Conservation (phyloP, 2,797 vertebrate species). For the Danio jaintianensis region DNA sequence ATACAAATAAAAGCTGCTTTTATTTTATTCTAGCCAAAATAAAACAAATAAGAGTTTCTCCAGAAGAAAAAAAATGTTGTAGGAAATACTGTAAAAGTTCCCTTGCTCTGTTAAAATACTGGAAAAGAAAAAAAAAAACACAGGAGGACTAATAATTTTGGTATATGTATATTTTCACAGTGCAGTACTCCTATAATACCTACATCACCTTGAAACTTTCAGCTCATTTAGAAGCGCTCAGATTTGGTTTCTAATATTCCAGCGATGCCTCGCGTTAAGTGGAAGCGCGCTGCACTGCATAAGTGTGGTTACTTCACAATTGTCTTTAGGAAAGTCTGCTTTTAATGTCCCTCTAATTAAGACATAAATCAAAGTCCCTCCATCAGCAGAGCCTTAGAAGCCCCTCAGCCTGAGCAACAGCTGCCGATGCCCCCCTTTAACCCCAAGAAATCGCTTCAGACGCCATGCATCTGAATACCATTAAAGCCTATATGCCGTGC, state of each 20-base stretch:
- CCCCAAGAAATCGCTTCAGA: conserved; percentile 84
- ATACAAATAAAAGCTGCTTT: no score
- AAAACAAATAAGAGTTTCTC: no score
- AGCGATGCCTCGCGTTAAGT: conserved; percentile 58
- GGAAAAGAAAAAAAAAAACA: no score
- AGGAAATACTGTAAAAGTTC: no score
- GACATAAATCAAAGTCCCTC: conserved; percentile 81
- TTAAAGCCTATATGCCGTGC: conserved; percentile 77
- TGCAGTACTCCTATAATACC: no score
- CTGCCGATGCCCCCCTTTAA: conserved; percentile 77
- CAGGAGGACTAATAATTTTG: no score
- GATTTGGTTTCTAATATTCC: conserved; percentile 68
- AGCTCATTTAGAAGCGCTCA: conserved; percentile 56
- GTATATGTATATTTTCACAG: no score
- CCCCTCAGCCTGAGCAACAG: conserved; percentile 76
- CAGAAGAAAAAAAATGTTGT: no score
- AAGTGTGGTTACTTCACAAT: conserved; percentile 68
- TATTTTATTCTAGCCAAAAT: no score
- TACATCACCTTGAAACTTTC: conserved; percentile 27
- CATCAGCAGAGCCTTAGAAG: conserved; percentile 75
- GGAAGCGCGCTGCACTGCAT: conserved; percentile 67
- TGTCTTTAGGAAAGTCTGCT: conserved; percentile 73
- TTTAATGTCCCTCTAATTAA: conserved; percentile 82
- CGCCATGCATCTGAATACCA: conserved; percentile 83
- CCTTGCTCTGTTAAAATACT: no score